These are phyloP conservation scores for Vombatus ursinus DNA, from an alignment of 2,113 vertebrate species.

Conservation along the genomic window DNA sequence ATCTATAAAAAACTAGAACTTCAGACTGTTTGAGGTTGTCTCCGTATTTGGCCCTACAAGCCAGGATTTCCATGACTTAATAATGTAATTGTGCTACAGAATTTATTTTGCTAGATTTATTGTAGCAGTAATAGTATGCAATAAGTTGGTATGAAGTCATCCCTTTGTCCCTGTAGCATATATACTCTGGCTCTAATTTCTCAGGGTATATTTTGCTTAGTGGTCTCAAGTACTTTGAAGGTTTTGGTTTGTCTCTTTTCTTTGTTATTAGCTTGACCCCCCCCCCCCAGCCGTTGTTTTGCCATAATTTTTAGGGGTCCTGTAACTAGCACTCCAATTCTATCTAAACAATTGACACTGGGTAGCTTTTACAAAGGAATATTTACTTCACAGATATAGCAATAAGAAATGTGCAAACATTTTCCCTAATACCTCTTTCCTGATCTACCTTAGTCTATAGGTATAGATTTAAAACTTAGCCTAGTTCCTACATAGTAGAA, in stretches of 20 bases:
- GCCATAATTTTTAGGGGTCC: not conserved
- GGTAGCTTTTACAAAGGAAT: not conserved
- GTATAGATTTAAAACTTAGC: not conserved
- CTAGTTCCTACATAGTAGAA: not conserved
- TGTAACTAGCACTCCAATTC: not conserved
- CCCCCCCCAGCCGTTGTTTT: not conserved
- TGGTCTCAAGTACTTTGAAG: not conserved
- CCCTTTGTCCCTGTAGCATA: not conserved
- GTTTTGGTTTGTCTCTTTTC: not conserved
- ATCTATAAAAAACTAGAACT: not conserved
- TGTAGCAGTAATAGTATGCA: not conserved
- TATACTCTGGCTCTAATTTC: not conserved
- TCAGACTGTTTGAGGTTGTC: not conserved
- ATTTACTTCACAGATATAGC: not conserved
- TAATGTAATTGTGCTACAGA: not conserved
- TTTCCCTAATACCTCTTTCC: not conserved
- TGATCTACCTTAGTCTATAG: not conserved
- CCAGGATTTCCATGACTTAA: not conserved
- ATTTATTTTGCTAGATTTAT: not conserved
- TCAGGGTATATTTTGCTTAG: not conserved
- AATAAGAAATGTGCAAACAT: not conserved
- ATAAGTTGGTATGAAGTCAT: not conserved
- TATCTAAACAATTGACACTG: not conserved
- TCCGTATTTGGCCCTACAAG: not conserved
- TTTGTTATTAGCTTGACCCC: not conserved